A percentile compares a stretch with the other conserved stretches of the same genome.
Evolutionary conservation across 2,797 vertebrate genomes (phyloP).

Genomic region (Lepilemur ruficaudatus): DNA sequence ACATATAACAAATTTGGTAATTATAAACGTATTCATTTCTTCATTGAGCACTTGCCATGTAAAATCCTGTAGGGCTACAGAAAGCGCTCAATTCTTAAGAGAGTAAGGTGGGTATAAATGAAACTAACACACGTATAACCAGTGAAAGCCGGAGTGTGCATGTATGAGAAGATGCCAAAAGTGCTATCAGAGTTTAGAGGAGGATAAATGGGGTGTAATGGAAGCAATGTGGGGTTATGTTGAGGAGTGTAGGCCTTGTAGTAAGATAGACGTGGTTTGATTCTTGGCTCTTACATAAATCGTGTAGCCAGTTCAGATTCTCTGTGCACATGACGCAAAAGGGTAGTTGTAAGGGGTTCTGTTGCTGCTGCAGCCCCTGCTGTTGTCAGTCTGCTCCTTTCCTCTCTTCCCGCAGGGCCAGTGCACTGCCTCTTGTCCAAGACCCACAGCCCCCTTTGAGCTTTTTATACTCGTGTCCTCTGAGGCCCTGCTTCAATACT

Average conservation of each 20-base stretch:
- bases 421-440: neutral
- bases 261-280: neutral
- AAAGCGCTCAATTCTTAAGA: neutral
- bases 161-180: neutral
- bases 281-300: neutral
- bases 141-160: neutral
- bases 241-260: neutral
- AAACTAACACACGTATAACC: neutral
- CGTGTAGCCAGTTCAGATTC: neutral
- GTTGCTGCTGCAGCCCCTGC: neutral
- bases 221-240: rapidly evolving
- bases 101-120: neutral
- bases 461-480: neutral
- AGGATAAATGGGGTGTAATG: neutral
- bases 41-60: neutral
- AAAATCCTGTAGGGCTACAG: neutral
- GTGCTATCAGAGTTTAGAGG: neutral
- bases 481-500: neutral
- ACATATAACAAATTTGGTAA: neutral
- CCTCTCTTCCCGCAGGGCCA: neutral
- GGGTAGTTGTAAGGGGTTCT: neutral
- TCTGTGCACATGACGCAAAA: neutral
- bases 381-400: neutral
- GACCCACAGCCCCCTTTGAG: neutral
- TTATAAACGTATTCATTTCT: neutral